These are phyloP conservation scores for Hyposmocoma kahamanoa DNA, from an alignment of 1,140 invertebrate genomes.

Conservation along the genomic window DNA sequence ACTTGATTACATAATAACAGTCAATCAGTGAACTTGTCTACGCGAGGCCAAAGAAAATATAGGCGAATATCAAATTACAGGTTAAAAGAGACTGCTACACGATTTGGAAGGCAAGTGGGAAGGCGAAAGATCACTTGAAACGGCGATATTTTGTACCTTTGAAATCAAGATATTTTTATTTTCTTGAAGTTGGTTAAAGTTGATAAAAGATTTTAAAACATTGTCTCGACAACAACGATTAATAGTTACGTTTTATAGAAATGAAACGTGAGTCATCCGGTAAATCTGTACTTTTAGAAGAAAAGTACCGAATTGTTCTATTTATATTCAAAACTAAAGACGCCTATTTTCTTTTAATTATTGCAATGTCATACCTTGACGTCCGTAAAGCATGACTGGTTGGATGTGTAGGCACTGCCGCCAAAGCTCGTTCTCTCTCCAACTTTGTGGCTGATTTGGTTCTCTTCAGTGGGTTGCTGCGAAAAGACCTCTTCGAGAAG, in stretches of 20 bases:
- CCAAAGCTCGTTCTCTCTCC: constrained; percentile 78
- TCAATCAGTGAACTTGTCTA: too few relatives aligned
- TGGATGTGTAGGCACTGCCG: constrained; percentile 57
- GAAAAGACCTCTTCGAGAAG: constrained; percentile 91
- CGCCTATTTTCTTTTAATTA: background rate
- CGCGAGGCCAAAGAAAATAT: too few relatives aligned
- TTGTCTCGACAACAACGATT: background rate
- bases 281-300: too few relatives aligned
- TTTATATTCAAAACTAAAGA: background rate
- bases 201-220: background rate
- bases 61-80: too few relatives aligned
- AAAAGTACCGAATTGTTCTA: background rate
- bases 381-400: constrained; percentile 77
- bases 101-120: too few relatives aligned
- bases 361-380: constrained; percentile 73
- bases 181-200: background rate
- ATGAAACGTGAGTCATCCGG: too few relatives aligned
- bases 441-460: constrained; percentile 94
- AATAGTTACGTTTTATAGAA: too few relatives aligned
- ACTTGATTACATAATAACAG: too few relatives aligned
- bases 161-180: too few relatives aligned
- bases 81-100: too few relatives aligned
- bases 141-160: too few relatives aligned
- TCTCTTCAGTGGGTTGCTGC: constrained; percentile 90
- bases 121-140: too few relatives aligned